These are phyloP conservation scores for Vidua macroura DNA, from an alignment of 2,113 vertebrate species.

Conservation along the genomic window DNA sequence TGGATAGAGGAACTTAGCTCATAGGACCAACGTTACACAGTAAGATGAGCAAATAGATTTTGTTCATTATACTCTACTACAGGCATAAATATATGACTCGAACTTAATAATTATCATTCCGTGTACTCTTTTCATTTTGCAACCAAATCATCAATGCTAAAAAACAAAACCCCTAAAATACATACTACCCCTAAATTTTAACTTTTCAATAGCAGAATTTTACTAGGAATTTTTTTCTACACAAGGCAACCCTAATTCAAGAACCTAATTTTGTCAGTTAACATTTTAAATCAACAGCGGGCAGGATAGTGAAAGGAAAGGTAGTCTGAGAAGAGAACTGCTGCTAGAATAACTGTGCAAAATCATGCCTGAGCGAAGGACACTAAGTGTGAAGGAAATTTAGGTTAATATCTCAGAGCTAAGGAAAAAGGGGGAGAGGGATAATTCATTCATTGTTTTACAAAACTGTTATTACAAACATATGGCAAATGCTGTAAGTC, in stretches of 20 bases:
- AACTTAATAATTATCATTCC: background rate
- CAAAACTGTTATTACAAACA: background rate
- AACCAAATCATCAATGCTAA: background rate
- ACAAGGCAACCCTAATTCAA: background rate
- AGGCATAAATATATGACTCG: background rate
- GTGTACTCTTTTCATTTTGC: background rate
- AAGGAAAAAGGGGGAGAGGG: background rate
- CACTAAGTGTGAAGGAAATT: background rate
- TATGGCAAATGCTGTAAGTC: background rate
- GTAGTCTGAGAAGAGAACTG: background rate
- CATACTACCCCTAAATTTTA: background rate
- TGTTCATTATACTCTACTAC: background rate
- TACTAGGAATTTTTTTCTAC: background rate
- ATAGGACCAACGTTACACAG: background rate
- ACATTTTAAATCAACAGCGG: background rate
- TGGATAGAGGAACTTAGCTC: background rate
- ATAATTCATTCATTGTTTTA: background rate
- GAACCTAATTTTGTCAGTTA: background rate
- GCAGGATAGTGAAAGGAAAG: background rate
- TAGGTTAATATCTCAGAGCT: background rate
- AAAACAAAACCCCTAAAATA: background rate
- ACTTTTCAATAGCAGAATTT: background rate
- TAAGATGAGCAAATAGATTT: background rate
- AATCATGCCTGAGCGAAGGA: background rate
- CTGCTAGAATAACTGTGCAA: background rate